Evolutionary conservation across 2,888 invertebrate genomes (phyloP).

Genomic region (Rapana venosa): DNA sequence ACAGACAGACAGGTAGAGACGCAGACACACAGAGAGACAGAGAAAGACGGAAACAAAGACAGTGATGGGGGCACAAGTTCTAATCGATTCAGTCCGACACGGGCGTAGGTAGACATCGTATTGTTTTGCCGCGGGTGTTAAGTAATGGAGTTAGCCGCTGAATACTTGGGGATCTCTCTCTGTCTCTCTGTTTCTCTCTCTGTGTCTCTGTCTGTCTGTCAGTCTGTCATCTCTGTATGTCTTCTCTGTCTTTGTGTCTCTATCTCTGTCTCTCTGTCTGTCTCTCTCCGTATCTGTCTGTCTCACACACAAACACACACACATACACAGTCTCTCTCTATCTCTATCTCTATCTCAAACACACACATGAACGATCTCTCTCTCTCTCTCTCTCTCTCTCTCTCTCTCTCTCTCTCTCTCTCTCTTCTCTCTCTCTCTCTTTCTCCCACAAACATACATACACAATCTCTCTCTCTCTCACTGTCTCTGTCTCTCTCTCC

Average conservation of each 20-base stretch:
- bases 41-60: background rate
- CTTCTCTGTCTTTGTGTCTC: background rate
- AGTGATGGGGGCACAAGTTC: background rate
- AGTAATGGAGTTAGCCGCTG: too few relatives aligned
- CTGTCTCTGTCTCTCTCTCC: conserved; percentile 12
- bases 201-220: background rate
- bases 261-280: background rate
- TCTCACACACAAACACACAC: background rate
- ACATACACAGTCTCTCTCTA: background rate
- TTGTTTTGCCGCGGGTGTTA: too few relatives aligned
- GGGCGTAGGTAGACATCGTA: too few relatives aligned
- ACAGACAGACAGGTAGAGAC: background rate
- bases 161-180: too few relatives aligned
- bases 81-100: too few relatives aligned
- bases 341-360: background rate
- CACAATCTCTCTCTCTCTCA: background rate
- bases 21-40: background rate
- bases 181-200: background rate
- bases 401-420: conserved; percentile 21
- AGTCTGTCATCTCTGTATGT: background rate
- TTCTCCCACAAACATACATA: background rate
- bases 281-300: background rate
- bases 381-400: conserved; percentile 21
- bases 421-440: conserved; percentile 2
- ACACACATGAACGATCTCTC: too few relatives aligned